phyloP scores from a whole-genome alignment of 2,797 vertebrate species.

The Ctenopoma multispine region DNA sequence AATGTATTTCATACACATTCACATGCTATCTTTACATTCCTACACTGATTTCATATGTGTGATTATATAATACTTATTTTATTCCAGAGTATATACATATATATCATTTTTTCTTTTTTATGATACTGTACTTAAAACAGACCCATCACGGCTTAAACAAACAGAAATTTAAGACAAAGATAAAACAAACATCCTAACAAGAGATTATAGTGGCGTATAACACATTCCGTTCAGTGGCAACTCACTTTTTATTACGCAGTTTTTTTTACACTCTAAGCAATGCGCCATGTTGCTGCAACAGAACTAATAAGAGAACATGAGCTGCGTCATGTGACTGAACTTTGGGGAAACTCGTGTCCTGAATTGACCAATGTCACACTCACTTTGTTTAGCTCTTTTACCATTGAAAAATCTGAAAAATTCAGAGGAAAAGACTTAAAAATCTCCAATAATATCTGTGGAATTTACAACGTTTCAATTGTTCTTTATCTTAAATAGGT shows the following conservation, averaged over 20 bases:
- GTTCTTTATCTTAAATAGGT: neutral
- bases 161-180: neutral
- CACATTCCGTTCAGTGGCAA: neutral
- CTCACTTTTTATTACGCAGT: neutral
- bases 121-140: too few species aligned
- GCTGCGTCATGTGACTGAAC: slow-evolving; percentile 62
- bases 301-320: slow-evolving; percentile 44
- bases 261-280: slow-evolving; percentile 3
- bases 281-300: slow-evolving; percentile 16
- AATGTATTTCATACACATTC: too few species aligned
- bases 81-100: neutral
- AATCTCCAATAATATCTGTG: too few species aligned
- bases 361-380: slow-evolving; percentile 10
- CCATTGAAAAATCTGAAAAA: neutral
- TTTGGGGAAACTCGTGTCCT: slow-evolving; percentile 26
- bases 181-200: neutral
- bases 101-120: neutral
- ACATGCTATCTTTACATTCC: too few species aligned
- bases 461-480: neutral
- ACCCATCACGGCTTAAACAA: neutral
- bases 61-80: neutral
- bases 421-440: neutral
- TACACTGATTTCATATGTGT: neutral
- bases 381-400: neutral
- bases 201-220: neutral